Conservation (phyloP, 2,113 vertebrate species). For the Pimephales promelas region DNA sequence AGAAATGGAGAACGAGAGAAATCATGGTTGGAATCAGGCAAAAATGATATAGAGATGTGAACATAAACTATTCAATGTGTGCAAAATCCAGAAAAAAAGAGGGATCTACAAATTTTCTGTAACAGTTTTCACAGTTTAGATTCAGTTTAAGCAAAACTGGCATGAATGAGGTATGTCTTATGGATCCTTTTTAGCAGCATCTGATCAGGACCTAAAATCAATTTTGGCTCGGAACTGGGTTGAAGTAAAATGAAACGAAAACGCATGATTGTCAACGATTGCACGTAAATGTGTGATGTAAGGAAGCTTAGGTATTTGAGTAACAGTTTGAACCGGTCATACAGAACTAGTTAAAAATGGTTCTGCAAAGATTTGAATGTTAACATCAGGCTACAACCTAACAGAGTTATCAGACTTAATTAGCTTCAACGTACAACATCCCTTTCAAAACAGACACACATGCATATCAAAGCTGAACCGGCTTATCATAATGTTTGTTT, state of each 20-base stretch:
- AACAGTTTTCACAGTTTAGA: conserved; percentile 11
- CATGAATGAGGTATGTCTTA: background rate
- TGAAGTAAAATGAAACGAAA: background rate
- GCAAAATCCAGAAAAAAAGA: background rate
- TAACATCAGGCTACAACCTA: background rate
- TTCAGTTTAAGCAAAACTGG: conserved; percentile 3
- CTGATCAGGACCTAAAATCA: background rate
- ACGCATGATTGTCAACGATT: background rate
- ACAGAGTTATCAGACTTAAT: background rate
- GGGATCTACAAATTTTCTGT: background rate
- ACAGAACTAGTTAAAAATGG: background rate
- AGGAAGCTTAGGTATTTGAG: background rate
- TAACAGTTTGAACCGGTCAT: conserved; percentile 7
- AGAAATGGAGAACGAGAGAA: background rate
- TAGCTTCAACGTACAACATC: conserved; percentile 6
- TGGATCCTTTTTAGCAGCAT: background rate
- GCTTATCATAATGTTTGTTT: background rate
- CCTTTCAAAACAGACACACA: conserved; percentile 3
- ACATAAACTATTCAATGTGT: background rate
- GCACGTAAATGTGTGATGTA: background rate
- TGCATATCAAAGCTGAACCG: conserved; percentile 8
- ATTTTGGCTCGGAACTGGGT: background rate
- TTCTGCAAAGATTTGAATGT: background rate
- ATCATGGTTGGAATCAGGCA: background rate
- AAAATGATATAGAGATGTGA: background rate